These are phyloP conservation scores for Psococerastis gibbosa DNA, from an alignment of 2,888 invertebrate genomes.

Conservation along the genomic window DNA sequence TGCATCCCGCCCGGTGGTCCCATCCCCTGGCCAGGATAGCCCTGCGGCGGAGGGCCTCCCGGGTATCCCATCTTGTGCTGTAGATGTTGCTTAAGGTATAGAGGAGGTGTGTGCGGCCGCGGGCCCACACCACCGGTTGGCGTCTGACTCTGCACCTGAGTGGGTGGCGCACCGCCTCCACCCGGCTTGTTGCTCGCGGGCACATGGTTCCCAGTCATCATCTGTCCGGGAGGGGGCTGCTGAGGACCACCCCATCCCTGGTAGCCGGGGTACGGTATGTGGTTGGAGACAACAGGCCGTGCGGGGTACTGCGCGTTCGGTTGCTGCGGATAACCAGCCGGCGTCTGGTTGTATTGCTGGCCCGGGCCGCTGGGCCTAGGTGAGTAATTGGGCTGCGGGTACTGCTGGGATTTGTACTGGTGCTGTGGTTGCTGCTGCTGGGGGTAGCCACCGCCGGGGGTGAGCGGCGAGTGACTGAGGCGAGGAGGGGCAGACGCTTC, in stretches of 20 bases:
- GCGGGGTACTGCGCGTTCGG: slow-evolving; percentile 30
- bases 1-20: slow-evolving; percentile 21
- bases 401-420: slow-evolving; percentile 37
- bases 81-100: slow-evolving; percentile 46
- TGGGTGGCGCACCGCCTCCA: slow-evolving; percentile 13
- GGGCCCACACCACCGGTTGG: slow-evolving; percentile 18
- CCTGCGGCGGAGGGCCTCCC: slow-evolving; percentile 33
- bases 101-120: slow-evolving; percentile 33
- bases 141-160: slow-evolving; percentile 12
- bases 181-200: slow-evolving; percentile 9
- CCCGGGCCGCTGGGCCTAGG: slow-evolving; percentile 24
- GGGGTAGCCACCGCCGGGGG: slow-evolving; percentile 36
- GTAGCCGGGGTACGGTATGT: slow-evolving; percentile 27
- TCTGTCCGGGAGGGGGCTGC: slow-evolving; percentile 15
- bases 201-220: slow-evolving; percentile 27
- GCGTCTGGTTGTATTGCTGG: slow-evolving; percentile 19
- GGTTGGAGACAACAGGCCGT: slow-evolving; percentile 35
- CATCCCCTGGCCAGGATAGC: slow-evolving; percentile 15
- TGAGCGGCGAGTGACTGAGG: slow-evolving; percentile 52
- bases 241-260: slow-evolving; percentile 19
- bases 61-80: slow-evolving; percentile 49
- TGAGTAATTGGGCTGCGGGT: slow-evolving; percentile 31
- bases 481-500: slow-evolving; percentile 41
- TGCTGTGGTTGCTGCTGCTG: slow-evolving; percentile 37
- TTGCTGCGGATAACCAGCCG: slow-evolving; percentile 16